These are phyloP conservation scores for Caenorhabditis briggsae DNA, from an alignment of 1,140 invertebrate genomes.

Conservation along the genomic window DNA sequence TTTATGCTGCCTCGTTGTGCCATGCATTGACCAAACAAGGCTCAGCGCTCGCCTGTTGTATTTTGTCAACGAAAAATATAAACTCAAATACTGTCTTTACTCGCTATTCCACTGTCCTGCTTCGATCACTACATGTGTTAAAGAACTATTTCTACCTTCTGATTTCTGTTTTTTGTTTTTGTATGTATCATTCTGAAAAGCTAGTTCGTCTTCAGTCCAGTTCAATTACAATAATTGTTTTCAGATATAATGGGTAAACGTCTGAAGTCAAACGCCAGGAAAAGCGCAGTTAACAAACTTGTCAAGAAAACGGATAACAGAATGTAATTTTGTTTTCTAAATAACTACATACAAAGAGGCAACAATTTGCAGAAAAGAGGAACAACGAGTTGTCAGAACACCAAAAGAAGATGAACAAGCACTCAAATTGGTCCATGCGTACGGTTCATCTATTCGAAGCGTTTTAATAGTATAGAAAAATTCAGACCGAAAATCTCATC, in stretches of 20 bases:
- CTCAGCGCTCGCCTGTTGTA: too few species aligned
- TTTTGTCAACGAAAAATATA: too few species aligned
- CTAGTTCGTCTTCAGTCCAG: too few species aligned
- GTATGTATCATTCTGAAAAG: too few species aligned
- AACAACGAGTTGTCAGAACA: slow-evolving; percentile 71
- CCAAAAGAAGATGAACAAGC: slow-evolving; percentile 76
- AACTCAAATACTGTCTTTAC: too few species aligned
- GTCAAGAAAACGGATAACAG: slow-evolving; percentile 75
- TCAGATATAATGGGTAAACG: slow-evolving; percentile 61
- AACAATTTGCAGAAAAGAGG: slow-evolving; percentile 73
- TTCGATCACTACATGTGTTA: too few species aligned
- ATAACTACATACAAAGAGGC: background rate
- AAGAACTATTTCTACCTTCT: too few species aligned
- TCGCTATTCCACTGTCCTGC: too few species aligned
- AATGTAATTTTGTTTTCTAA: slow-evolving; percentile 69
- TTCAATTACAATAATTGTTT: slow-evolving; percentile 7
- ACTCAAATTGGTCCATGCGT: slow-evolving; percentile 75
- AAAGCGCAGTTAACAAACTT: slow-evolving; percentile 68
- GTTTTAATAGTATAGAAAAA: slow-evolving; percentile 9
- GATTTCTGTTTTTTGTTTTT: too few species aligned
- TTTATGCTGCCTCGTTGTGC: too few species aligned
- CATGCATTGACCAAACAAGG: too few species aligned
- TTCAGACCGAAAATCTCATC: slow-evolving; percentile 76
- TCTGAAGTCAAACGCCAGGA: slow-evolving; percentile 72
- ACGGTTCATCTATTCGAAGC: slow-evolving; percentile 53